Percentiles rank a stretch among this genome's conserved stretches.
Evolutionary conservation across 1,140 invertebrate species (phyloP).

Genomic region (Lasaia peninsularis): DNA sequence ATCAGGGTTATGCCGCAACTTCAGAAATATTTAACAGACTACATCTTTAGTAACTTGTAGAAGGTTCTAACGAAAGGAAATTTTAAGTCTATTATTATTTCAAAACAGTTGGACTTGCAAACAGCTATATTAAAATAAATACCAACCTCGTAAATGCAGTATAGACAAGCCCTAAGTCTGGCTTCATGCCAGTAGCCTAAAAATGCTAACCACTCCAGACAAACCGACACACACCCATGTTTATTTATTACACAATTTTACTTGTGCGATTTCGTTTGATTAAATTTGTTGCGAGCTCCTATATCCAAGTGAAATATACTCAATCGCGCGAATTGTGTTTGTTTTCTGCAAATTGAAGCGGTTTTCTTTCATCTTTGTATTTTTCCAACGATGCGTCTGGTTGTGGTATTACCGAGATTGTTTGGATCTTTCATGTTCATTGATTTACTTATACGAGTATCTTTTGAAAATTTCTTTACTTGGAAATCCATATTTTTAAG

Average conservation of each 20-base stretch:
- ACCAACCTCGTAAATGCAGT: neutral
- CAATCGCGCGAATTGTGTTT: neutral
- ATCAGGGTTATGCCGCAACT: too few species aligned
- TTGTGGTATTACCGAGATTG: too few species aligned
- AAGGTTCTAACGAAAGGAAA: too few species aligned
- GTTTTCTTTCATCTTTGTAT: slow-evolving; percentile 4
- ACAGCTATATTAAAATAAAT: neutral
- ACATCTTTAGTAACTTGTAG: too few species aligned
- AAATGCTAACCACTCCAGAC: slow-evolving; percentile 16
- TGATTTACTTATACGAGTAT: too few species aligned
- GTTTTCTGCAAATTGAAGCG: slow-evolving; percentile 5
- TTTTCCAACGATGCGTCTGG: neutral
- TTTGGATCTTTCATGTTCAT: too few species aligned
- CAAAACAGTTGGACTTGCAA: too few species aligned
- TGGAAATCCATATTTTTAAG: too few species aligned
- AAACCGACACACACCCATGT: slow-evolving; percentile 18
- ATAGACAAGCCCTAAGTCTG: slow-evolving; percentile 13
- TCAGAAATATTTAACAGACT: too few species aligned
- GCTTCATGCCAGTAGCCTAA: slow-evolving; percentile 10
- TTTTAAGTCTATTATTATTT: too few species aligned
- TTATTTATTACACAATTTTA: slow-evolving; percentile 22
- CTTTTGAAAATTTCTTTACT: too few species aligned
- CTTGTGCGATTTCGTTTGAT: slow-evolving; percentile 18
- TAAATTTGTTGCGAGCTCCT: slow-evolving; percentile 17
- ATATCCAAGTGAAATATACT: slow-evolving; percentile 13